These are phyloP conservation scores for Cryptoleucopteryx plumbea DNA, from an alignment of 2,113 vertebrate genomes.

Conservation along the genomic window DNA sequence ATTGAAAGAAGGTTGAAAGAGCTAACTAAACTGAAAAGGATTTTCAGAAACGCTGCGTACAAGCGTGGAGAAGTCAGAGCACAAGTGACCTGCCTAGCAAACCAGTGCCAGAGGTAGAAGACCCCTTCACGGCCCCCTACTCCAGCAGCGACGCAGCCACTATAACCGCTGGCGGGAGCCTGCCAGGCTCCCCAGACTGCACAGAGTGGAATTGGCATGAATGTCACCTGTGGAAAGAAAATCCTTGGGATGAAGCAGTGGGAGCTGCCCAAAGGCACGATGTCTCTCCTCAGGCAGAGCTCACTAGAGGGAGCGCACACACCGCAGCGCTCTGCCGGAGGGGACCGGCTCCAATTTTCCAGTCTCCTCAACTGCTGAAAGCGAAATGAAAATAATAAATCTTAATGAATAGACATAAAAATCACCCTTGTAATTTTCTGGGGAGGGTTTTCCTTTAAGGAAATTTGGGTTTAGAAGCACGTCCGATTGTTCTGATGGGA, in stretches of 20 bases:
- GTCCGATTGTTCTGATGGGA: not conserved
- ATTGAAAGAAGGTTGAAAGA: not conserved
- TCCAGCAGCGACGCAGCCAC: not conserved
- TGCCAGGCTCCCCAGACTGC: not conserved
- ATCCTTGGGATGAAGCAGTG: not conserved
- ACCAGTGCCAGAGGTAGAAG: not conserved
- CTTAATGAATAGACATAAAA: not conserved
- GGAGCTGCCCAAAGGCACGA: not conserved
- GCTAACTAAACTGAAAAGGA: not conserved
- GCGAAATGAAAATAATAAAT: slow-evolving; percentile 35
- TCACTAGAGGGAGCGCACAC: slow-evolving; percentile 59
- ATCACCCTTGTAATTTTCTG: not conserved
- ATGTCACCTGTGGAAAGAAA: not conserved
- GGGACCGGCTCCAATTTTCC: not conserved
- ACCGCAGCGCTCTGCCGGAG: not conserved
- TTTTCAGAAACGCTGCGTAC: not conserved
- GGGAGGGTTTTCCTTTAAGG: not conserved
- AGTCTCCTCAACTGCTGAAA: not conserved
- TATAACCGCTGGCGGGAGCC: not conserved
- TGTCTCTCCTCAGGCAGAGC: not conserved
- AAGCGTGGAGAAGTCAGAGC: not conserved
- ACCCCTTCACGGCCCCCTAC: fast-evolving
- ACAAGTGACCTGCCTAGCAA: not conserved
- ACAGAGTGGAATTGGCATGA: not conserved
- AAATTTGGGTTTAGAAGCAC: not conserved